Percentiles rank a stretch among this genome's conserved stretches.
Evolutionary conservation across 2,797 vertebrate species (phyloP).

Genomic region (Squalus acanthias): DNA sequence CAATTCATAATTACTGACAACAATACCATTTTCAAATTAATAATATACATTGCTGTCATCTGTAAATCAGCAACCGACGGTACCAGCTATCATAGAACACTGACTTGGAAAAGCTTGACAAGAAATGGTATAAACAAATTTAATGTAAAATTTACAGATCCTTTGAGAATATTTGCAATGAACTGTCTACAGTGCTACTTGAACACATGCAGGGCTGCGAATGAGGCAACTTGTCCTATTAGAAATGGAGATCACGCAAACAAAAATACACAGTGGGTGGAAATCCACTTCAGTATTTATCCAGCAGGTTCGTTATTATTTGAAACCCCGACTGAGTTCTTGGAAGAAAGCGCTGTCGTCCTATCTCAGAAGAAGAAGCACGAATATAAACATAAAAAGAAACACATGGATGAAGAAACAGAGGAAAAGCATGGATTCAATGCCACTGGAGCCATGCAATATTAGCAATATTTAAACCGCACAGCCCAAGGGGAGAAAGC

Average conservation of each 20-base stretch:
- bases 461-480: background rate
- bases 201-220: background rate
- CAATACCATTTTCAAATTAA: no score
- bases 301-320: background rate
- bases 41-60: background rate
- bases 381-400: background rate
- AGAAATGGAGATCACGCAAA: background rate
- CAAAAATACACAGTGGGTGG: background rate
- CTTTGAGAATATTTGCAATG: background rate
- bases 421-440: background rate
- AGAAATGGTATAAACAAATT: background rate
- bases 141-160: background rate
- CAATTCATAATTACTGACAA: no score
- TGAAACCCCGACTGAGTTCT: background rate
- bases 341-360: background rate
- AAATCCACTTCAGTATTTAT: background rate
- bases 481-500: background rate
- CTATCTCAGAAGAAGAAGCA: background rate
- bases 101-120: background rate
- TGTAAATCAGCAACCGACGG: background rate
- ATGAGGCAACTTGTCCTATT: background rate
- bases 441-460: background rate
- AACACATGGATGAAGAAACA: background rate
- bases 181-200: background rate
- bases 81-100: background rate